These are phyloP conservation scores for Anodontia alba DNA, from an alignment of 2,888 invertebrate species.

Conservation along the genomic window DNA sequence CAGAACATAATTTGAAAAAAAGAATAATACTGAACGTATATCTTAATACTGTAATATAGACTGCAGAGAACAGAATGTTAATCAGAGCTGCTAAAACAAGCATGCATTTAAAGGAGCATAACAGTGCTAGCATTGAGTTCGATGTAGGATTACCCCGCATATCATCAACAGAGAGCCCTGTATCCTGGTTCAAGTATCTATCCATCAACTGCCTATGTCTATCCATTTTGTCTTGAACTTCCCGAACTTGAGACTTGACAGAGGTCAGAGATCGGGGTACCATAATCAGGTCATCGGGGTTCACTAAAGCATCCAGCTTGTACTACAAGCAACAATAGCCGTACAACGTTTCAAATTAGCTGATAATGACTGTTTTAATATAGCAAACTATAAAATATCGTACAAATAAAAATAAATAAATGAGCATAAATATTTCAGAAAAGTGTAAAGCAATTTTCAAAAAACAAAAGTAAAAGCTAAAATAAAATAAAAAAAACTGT, in stretches of 20 bases:
- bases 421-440: background rate
- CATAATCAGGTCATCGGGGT: slow-evolving; percentile 74
- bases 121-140: background rate
- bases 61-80: background rate
- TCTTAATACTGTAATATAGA: no score
- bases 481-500: no score
- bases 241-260: slow-evolving; percentile 71
- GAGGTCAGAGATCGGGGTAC: slow-evolving; percentile 69
- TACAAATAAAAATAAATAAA: background rate
- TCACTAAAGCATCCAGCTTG: slow-evolving; percentile 71
- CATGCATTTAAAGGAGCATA: background rate
- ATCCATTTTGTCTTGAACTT: slow-evolving; percentile 77
- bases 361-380: no score
- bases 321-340: slow-evolving; percentile 66
- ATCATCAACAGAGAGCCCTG: slow-evolving; percentile 64
- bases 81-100: background rate
- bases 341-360: background rate
- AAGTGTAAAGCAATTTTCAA: no score
- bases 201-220: slow-evolving; percentile 78
- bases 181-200: slow-evolving; percentile 71
- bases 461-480: no score
- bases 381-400: background rate
- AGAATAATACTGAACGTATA: no score
- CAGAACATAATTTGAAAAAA: no score
- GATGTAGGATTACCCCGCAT: slow-evolving; percentile 52